A percentile compares a stretch with the other conserved stretches of the same genome.
phyloP scores from a whole-genome alignment of 2,888 invertebrate species.

The Drosophila incognita region DNA sequence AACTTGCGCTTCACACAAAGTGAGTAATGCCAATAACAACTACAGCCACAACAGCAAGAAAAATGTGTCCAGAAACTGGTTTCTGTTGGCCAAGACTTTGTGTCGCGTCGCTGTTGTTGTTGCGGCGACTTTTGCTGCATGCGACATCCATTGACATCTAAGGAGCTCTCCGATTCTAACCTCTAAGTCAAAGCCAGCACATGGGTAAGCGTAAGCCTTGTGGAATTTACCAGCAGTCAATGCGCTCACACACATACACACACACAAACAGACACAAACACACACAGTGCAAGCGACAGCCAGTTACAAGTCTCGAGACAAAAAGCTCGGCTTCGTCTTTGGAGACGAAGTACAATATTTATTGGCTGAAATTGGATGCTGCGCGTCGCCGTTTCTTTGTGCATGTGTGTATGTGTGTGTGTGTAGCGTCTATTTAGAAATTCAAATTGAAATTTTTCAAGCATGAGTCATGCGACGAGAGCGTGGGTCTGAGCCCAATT shows the following conservation, averaged over 20 bases:
- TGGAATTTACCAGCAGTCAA: slow-evolving; percentile 67
- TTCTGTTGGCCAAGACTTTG: slow-evolving; percentile 67
- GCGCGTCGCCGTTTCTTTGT: slow-evolving; percentile 51
- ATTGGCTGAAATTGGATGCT: slow-evolving; percentile 79
- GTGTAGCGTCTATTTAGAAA: slow-evolving; percentile 73
- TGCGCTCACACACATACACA: slow-evolving; percentile 45
- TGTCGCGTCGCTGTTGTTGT: slow-evolving; percentile 46
- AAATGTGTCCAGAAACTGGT: slow-evolving; percentile 67
- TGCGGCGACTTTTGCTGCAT: slow-evolving; percentile 21
- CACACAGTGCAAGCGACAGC: slow-evolving; percentile 19
- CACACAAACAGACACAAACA: slow-evolving; percentile 12
- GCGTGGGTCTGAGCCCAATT: slow-evolving; percentile 55
- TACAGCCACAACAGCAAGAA: slow-evolving; percentile 10
- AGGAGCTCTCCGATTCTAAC: slow-evolving; percentile 62
- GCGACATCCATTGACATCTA: slow-evolving; percentile 66
- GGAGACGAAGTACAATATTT: slow-evolving; percentile 67
- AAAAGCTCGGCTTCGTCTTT: slow-evolving; percentile 64
- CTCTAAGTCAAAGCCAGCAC: slow-evolving; percentile 54
- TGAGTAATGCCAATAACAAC: slow-evolving; percentile 45
- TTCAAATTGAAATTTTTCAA: slow-evolving; percentile 73
- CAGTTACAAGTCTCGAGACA: slow-evolving; percentile 61
- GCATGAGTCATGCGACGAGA: slow-evolving; percentile 66
- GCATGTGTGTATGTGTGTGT: slow-evolving; percentile 30
- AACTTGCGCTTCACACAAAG: slow-evolving; percentile 61
- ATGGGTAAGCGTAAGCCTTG: slow-evolving; percentile 68